Conservation (phyloP, 2,888 invertebrate species). For the Polydrusus cervinus region DNA sequence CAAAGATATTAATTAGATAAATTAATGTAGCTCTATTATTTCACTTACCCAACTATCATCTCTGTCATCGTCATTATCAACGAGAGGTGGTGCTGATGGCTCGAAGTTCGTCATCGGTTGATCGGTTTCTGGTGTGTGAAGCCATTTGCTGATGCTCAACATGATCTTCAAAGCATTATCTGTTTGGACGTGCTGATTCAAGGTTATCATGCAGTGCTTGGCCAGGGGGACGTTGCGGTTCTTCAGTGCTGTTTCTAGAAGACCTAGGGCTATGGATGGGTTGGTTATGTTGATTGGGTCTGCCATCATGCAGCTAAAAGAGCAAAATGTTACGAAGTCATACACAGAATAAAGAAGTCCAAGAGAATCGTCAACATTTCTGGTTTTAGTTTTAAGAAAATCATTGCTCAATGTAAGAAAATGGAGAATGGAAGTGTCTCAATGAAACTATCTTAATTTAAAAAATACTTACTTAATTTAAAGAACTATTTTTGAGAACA, state of each 20-base stretch:
- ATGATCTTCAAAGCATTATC: conserved; percentile 80
- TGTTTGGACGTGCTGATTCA: conserved; percentile 78
- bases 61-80: conserved; percentile 65
- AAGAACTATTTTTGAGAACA: too few relatives aligned
- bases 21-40: too few relatives aligned
- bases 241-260: conserved; percentile 84
- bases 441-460: too few relatives aligned
- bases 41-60: conserved; percentile 61
- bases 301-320: conserved; percentile 66
- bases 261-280: conserved; percentile 77
- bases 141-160: conserved; percentile 72
- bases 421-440: too few relatives aligned
- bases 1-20: too few relatives aligned
- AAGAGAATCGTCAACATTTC: too few relatives aligned
- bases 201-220: conserved; percentile 78
- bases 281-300: conserved; percentile 66
- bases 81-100: conserved; percentile 69
- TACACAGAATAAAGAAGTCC: too few relatives aligned
- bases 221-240: conserved; percentile 82
- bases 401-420: too few relatives aligned
- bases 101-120: conserved; percentile 63
- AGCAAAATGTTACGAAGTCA: too few relatives aligned
- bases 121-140: conserved; percentile 63
- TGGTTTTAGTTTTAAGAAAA: too few relatives aligned
- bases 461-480: too few relatives aligned